Conservation (phyloP, 2,888 invertebrate genomes). For the Sphaerophoria taeniata region DNA sequence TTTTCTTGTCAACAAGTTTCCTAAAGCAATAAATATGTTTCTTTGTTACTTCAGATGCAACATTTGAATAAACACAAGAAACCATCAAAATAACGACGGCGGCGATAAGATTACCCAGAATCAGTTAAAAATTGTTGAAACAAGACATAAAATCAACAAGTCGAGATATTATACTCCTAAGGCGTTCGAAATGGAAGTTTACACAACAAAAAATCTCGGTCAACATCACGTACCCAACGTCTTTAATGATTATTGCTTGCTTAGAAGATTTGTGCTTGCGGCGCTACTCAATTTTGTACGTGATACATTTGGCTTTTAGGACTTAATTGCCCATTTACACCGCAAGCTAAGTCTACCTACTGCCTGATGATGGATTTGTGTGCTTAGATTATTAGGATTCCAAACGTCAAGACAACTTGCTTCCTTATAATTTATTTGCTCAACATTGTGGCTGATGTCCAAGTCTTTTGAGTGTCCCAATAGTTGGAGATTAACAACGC, state of each 20-base stretch:
- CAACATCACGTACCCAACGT: constrained; percentile 3
- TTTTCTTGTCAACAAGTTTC: too few species aligned
- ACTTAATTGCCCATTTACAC: not conserved
- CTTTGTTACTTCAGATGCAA: too few species aligned
- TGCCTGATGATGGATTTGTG: not conserved
- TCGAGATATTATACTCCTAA: not conserved
- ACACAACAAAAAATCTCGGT: not conserved
- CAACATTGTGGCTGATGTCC: too few species aligned
- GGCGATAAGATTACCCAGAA: too few species aligned
- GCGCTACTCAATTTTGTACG: constrained; percentile 1
- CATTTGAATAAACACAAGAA: too few species aligned
- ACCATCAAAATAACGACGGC: too few species aligned
- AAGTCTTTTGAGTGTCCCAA: too few species aligned
- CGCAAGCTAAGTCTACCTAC: too few species aligned
- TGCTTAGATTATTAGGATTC: not conserved
- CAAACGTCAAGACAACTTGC: not conserved
- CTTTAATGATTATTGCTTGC: constrained; percentile 6
- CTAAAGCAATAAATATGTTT: too few species aligned
- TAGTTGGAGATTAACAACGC: too few species aligned
- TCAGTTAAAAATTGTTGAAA: too few species aligned
- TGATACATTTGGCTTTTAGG: constrained; percentile 5
- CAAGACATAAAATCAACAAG: not conserved
- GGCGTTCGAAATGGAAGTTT: not conserved
- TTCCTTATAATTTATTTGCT: too few species aligned
- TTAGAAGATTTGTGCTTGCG: not conserved